Conservation (phyloP, 2,113 vertebrate species). For the Pseudois nayaur region DNA sequence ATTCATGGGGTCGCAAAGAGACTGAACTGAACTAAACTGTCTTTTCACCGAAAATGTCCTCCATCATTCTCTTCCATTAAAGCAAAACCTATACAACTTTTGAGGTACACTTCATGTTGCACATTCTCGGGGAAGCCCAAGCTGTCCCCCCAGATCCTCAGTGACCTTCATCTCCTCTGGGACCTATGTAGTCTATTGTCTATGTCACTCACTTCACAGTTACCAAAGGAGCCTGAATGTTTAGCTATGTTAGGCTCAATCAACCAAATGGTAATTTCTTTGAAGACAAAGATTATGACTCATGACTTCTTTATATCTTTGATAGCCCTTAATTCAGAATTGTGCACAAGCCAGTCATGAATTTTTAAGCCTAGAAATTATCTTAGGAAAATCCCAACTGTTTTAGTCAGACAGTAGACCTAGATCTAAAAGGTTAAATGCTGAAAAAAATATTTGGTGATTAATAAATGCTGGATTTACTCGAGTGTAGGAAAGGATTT, state of each 20-base stretch:
- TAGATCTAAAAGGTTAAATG: background rate
- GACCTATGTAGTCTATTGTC: background rate
- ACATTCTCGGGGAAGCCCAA: background rate
- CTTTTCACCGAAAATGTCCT: background rate
- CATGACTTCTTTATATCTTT: background rate
- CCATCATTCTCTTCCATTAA: background rate
- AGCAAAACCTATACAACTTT: background rate
- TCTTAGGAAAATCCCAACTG: background rate
- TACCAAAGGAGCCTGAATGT: background rate
- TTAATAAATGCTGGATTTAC: background rate
- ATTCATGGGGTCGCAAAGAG: background rate
- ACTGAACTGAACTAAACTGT: background rate
- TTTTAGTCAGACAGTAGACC: background rate
- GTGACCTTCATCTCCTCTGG: background rate
- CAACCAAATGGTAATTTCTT: background rate
- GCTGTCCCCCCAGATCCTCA: background rate
- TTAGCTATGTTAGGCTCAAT: background rate
- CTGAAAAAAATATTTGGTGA: background rate
- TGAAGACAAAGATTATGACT: background rate
- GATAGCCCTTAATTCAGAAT: background rate
- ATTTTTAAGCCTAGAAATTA: conserved; percentile 5
- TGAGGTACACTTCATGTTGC: background rate
- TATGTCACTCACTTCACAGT: background rate
- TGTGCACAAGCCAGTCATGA: background rate
- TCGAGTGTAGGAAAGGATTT: background rate